A percentile compares a stretch with the other conserved stretches of the same genome.
phyloP scores from a whole-genome alignment of 2,797 vertebrate species.

The Micromesistius poutassou region DNA sequence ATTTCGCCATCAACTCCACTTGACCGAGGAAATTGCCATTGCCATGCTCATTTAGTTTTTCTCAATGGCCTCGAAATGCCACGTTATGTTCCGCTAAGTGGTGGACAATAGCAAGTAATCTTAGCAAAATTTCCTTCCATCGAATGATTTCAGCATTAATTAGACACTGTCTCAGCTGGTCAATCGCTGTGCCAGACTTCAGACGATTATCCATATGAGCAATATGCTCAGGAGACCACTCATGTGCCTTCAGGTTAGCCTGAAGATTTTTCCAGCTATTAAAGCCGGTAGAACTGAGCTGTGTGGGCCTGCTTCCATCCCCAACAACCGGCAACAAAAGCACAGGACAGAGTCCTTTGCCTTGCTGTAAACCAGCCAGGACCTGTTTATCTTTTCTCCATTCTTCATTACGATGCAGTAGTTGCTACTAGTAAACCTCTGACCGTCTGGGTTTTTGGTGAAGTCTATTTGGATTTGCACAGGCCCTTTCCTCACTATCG shows the following conservation, averaged over 20 bases:
- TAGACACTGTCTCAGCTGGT: conserved; percentile 17
- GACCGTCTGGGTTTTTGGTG: background rate
- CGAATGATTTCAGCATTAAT: conserved; percentile 18
- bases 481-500: background rate
- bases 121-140: conserved; percentile 26
- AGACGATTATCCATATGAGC: conserved; percentile 17
- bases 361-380: conserved; percentile 19
- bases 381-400: background rate
- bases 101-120: conserved; percentile 18
- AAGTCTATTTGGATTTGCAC: background rate
- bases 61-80: conserved; percentile 23
- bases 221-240: conserved; percentile 11
- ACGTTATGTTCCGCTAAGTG: conserved; percentile 27
- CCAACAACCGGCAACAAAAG: conserved; percentile 22
- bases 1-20: conserved; percentile 23
- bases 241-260: conserved; percentile 11
- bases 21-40: conserved; percentile 16
- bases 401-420: background rate
- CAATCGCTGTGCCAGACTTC: conserved; percentile 19
- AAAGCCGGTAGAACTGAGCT: conserved; percentile 11
- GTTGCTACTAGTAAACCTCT: background rate
- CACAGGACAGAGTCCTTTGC: conserved; percentile 13
- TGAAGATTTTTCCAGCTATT: conserved; percentile 19
- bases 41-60: background rate
- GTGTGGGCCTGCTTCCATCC: background rate